Evolutionary conservation across 2,113 vertebrate genomes (phyloP), one percentile per base, ranked within the genome.

Genomic region (Paramisgurnus dabryanus): DNA sequence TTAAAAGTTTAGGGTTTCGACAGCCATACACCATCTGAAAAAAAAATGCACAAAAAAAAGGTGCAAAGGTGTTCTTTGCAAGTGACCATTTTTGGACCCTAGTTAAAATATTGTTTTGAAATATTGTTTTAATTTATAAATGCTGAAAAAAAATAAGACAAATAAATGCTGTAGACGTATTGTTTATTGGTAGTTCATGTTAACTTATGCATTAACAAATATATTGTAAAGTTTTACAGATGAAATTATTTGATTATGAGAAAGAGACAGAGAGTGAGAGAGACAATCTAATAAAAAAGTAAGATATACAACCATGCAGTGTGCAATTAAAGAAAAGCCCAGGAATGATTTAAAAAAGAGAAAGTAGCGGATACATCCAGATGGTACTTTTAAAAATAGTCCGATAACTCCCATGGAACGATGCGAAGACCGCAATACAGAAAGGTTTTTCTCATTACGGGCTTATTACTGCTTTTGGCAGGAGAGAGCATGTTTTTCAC

Each of bases 381-480:
- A 58, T 13, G 50, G 12, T 53, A 12, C 13, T 53, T 13, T 53
- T 18, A 40, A 40, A 9, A 40, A 57, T 53, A 61, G 79, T 58
- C 63, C 18, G n/a, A 58, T 61, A 15, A 39, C 11, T 49, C 22
- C 8, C 11, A 64, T 22, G 57, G 67, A 71, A 22, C 18, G 43
- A 76, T 66, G 17, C 49, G 7, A 18, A 73, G 53, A 61, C 13
- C 4, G 45, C 49, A 39, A 60, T n/a, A 71, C 39, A 43, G 57
- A 65, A 40, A 50, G 45, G 39, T 45, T 39, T 76, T 47, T 69
- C 41, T 76, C 69, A 78, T 74, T 76, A 65, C 61, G 12, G 50
- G 11, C 55, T 60, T 27, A 57, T 55, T 71, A n/a, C 27, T 76
- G 63, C 27, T 80, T 50, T 65, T 61, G 55, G 53, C 63, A 45